phyloP scores from a whole-genome alignment of 2,888 invertebrate species.

The Boloria euphrosyne region DNA sequence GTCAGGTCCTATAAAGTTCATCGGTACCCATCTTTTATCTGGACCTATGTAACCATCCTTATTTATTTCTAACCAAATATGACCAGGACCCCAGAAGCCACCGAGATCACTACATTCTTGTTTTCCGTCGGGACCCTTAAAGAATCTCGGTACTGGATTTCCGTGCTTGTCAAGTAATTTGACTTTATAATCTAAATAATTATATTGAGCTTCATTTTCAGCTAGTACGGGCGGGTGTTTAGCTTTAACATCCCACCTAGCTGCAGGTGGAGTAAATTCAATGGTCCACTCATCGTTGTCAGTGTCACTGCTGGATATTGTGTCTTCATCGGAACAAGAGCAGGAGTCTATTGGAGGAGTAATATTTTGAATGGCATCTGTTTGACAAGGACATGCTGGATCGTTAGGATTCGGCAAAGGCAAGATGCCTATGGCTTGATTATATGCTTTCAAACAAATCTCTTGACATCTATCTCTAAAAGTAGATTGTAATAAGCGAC shows the following conservation, averaged over 20 bases:
- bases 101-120: conserved; percentile 74
- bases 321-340: conserved; percentile 69
- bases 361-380: conserved; percentile 44
- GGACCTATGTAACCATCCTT: conserved; percentile 74
- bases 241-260: conserved; percentile 65
- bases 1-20: conserved; percentile 71
- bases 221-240: conserved; percentile 58
- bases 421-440: conserved; percentile 71
- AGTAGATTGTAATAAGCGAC: conserved; percentile 67
- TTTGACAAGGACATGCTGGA: conserved; percentile 69
- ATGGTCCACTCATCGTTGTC: conserved; percentile 75
- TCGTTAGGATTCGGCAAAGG: conserved; percentile 67
- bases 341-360: conserved; percentile 67
- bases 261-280: conserved; percentile 71
- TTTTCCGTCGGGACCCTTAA: conserved; percentile 72
- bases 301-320: conserved; percentile 66
- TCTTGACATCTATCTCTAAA: conserved; percentile 75
- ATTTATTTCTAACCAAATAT: conserved; percentile 69
- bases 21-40: conserved; percentile 72
- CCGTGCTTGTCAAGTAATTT: conserved; percentile 69
- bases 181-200: conserved; percentile 72
- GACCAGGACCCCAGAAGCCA: conserved; percentile 68
- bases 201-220: conserved; percentile 64
- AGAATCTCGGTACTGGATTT: conserved; percentile 68
- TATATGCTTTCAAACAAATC: conserved; percentile 75